Base-by-base conservation (phyloP, 2,888 invertebrate species). In the Dusona sp. region DNA sequence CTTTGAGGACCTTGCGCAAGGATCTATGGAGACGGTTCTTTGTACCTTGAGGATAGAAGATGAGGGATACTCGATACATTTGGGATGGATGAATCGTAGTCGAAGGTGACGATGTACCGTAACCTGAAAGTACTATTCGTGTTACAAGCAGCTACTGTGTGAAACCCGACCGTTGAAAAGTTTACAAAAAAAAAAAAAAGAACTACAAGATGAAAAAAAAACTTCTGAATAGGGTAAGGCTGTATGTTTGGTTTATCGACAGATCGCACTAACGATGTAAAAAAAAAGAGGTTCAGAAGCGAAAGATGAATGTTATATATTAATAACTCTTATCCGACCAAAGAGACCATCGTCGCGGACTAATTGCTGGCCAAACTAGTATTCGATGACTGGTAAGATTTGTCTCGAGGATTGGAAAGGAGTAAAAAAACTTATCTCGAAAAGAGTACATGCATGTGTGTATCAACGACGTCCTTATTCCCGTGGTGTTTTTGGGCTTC, bases 61-160 rank as follows among this genome's bases (percentile, higher is more conserved):
- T 51, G 79, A 84, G 80, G 87, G 93, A 92, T 88, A 94, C 91
- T 93, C 90, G 94, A 94, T 94, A 94, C 93, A 91, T 91, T 90
- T 84, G 89, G 90, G 88, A 90, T 89, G 88, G 84, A 87, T 89
- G 88, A 77, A 74, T 77, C 79, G 79, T 83, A 73, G 78, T 29
- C 25, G 67, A 25, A 67, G 68, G 64, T 81, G 79, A 75, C 78
- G 65, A 85, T 73, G 45, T 79, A 73, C 74, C 67, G 54, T 61
- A 78, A 57, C 36, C 84, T 88, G 83, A 87, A 79, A 88, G 84
- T 88, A 83, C 81, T 85, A 83, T 81, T 79, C 79, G 22, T 57
- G 78, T 87, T 78, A 54, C 78, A 67, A 77, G 48, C 42, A 16
- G 86, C 85, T 51, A 87, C 82, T 84, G 73, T 83, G 57, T 73